Evolutionary conservation across 2,797 vertebrate species (phyloP), one percentile per base, ranked within the genome.

Genomic region (Bradypodion pumilum): DNA sequence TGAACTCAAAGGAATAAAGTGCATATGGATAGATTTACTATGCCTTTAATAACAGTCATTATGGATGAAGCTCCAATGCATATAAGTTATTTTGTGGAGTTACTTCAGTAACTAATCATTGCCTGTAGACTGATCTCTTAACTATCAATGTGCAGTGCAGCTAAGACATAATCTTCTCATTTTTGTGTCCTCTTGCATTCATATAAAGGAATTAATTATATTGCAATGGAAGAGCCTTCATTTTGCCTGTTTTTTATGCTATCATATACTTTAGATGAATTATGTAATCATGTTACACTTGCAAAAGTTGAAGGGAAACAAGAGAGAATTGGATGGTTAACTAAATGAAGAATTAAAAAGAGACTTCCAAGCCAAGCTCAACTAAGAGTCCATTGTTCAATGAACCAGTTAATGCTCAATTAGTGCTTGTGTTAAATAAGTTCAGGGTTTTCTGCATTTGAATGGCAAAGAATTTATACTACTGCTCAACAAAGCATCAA

Each of bases 351-450:
- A 49, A 79, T 75, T 29, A 46, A 81, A 80, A 83, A 32, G 56
- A 89, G 63, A 81, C 75, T 88, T 86, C n/a, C 46, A 9, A 84
- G 70, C 9, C 69, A 44, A 79, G 13, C 56, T 82, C 56, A 63
- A 65, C 76, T 74, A 59, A 15, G 56, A 10, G 85, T 90, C 88
- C 83, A 49, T 59, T 92, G 40, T 83, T 92, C 77, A 82, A 69
- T 74, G 83, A 92, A 88, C 87, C 87, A 87, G 74, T 40, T 90
- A 91, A 93, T 91, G 80, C 83, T 92, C 86, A 89, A 75, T 93
- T 93, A 94, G 80, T 52, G 84, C 82, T 87, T 82, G 81, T 91
- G 84, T 92, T 94, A 88, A 95, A 87, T 86, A 84, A 66, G 52
- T 59, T 92, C 23, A 82, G 78, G 81, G 66, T 86, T 92, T 52